Evolutionary conservation across 1,140 invertebrate genomes (phyloP).

Genomic region (Drosophila littoralis): DNA sequence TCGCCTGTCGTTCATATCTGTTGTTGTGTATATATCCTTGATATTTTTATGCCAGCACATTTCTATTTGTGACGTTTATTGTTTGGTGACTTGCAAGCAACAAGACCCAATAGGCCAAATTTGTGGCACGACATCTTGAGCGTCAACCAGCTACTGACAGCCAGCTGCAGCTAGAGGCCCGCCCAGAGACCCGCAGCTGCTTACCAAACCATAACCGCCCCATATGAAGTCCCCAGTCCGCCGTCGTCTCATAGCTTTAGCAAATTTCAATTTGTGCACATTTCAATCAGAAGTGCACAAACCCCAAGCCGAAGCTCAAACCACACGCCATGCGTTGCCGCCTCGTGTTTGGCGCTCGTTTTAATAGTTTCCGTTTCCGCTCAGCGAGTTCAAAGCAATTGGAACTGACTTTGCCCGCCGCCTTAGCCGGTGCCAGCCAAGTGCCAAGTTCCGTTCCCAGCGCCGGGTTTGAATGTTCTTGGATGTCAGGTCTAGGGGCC

Average conservation of each 20-base stretch:
- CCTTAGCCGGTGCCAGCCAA: conserved; percentile 42
- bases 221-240: background rate
- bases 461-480: conserved; percentile 14
- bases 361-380: conserved; percentile 82
- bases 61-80: conserved; percentile 79
- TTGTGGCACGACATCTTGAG: conserved; percentile 66
- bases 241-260: conserved; percentile 26
- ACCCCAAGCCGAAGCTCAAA: background rate
- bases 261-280: conserved; percentile 81
- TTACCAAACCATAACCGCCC: background rate
- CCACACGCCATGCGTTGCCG: background rate
- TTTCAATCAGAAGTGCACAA: conserved; percentile 74
- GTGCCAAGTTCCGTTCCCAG: conserved; percentile 66
- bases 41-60: conserved; percentile 76
- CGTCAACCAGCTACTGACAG: conserved; percentile 30
- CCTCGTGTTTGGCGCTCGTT: conserved; percentile 72
- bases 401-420: conserved; percentile 63
- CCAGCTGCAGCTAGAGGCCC: background rate
- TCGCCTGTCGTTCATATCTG: conserved; percentile 24
- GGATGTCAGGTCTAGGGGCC: conserved; percentile 22
- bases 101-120: conserved; percentile 80
- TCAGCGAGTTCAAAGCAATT: conserved; percentile 77
- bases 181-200: background rate
- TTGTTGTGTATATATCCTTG: conserved; percentile 70
- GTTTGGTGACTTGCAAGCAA: conserved; percentile 58